Base-by-base conservation (phyloP, 1,140 invertebrate species). In the Drosophila novamexicana region DNA sequence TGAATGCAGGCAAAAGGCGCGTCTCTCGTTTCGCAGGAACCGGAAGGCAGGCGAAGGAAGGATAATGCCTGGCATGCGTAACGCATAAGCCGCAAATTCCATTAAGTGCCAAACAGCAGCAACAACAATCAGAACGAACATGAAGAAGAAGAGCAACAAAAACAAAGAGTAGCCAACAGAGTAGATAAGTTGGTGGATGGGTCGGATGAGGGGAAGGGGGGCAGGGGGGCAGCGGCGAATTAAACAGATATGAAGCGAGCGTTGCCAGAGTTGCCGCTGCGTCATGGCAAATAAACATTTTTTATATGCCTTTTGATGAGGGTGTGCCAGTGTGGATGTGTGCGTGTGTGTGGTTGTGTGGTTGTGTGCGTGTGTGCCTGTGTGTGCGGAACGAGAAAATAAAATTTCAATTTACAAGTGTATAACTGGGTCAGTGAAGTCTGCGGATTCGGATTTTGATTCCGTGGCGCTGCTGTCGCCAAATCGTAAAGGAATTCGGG, bases 1-100 rank as follows among this genome's bases (percentile, higher is more conserved):
- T 29, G 22, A 29, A 68, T 10, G 8, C n/a, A 47, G 14, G 22
- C 9, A 32, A 69, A 47, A 50, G 58, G 67, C 22, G 18, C 49
- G 68, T 65, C 81, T 85, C 42, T 22, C 53, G 68, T 62, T 69
- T 75, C 63, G 18, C 57, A 86, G 82, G 82, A 88, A 86, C 75
- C 63, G 66, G 61, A 66, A 68, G 67, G 75, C 65, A 68, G 79
- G 62, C 73, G 67, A 62, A 68, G 68, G 89, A 86, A 81, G 84
- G 84, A 89, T 89, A 89, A 89, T 89, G 84, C 84, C 77, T 77
- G 77, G 84, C 84, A 89, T 89, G 84, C 84, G 84, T 82, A 84
- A 89, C 84, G 84, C 84, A 89, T 89, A 89, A 89, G 84, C 84
- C 80, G 77, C 84, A 89, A 84, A 89, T 89, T 89, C 84, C 84